Conservation (phyloP, 2,888 invertebrate species). For the Drosophila birchii region DNA sequence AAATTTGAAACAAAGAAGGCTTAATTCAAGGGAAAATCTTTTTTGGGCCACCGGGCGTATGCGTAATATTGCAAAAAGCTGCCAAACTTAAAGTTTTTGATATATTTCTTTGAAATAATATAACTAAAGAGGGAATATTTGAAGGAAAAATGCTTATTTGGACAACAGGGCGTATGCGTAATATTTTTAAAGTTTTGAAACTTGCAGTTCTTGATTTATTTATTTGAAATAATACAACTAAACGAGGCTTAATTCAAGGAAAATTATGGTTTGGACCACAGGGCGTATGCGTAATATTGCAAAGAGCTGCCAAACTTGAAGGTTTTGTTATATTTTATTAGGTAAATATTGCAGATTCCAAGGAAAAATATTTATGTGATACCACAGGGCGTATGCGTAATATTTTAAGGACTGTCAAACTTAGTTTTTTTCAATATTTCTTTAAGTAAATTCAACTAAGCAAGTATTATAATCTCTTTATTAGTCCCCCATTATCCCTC, state of each 20-base stretch:
- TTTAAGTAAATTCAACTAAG: no score
- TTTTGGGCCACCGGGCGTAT: constrained; percentile 13
- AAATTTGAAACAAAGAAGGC: constrained; percentile 12
- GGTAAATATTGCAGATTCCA: no score
- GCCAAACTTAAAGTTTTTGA: neutral
- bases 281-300: neutral
- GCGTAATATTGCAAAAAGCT: constrained; percentile 7
- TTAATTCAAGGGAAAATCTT: constrained; percentile 18
- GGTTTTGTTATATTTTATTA: neutral
- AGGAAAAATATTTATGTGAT: no score
- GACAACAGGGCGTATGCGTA: no score
- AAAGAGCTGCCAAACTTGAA: neutral
- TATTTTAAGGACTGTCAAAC: no score
- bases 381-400: no score
- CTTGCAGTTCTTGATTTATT: no score
- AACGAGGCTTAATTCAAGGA: neutral
- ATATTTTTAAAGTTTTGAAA: no score
- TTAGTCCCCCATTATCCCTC: neutral
- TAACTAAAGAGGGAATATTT: no score
- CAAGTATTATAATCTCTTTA: no score
- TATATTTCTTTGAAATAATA: neutral
- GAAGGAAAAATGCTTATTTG: no score
- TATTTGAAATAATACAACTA: neutral
- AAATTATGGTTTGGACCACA: neutral
- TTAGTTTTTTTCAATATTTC: no score